Conservation (phyloP, 2,797 vertebrate genomes). For the Microctenopoma lineatum region DNA sequence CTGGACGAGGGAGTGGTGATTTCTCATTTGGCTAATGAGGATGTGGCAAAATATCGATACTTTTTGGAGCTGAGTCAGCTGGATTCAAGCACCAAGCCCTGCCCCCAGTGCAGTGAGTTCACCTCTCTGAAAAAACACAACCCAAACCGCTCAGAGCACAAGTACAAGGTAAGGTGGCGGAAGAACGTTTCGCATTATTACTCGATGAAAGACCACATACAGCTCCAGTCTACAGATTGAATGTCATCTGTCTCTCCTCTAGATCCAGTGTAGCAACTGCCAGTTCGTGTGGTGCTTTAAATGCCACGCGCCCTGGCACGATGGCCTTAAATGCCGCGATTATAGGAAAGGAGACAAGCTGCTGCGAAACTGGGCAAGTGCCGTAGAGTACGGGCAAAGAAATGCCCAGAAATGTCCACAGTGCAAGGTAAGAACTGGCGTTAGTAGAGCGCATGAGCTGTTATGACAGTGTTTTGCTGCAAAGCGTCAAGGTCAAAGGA, state of each 20-base stretch:
- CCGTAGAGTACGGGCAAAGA: conserved; percentile 95
- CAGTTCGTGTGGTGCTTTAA: conserved; percentile 99
- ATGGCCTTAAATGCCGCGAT: conserved; percentile 95
- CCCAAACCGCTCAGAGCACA: conserved; percentile 90
- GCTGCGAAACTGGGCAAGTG: conserved; percentile 94
- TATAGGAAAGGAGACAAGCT: conserved; percentile 97
- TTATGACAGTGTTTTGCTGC: neutral
- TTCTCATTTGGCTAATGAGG: conserved; percentile 89
- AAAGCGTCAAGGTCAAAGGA: neutral
- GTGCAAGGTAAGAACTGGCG: conserved; percentile 88
- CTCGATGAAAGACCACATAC: neutral
- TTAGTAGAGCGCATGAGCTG: neutral
- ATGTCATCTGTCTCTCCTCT: conserved; percentile 29
- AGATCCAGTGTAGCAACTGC: conserved; percentile 96
- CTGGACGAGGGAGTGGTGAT: conserved; percentile 91
- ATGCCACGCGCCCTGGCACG: conserved; percentile 98
- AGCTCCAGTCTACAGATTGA: neutral
- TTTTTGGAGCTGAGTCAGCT: conserved; percentile 95
- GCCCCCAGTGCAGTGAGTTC: conserved; percentile 96
- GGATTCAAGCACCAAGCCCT: conserved; percentile 96
- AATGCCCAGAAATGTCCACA: conserved; percentile 98
- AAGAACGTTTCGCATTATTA: neutral
- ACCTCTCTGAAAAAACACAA: conserved; percentile 91
- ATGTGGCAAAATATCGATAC: conserved; percentile 94
- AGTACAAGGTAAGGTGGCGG: conserved; percentile 90